Evolutionary conservation across 2,113 vertebrate species (phyloP).

Genomic region (Ochotona curzoniae): DNA sequence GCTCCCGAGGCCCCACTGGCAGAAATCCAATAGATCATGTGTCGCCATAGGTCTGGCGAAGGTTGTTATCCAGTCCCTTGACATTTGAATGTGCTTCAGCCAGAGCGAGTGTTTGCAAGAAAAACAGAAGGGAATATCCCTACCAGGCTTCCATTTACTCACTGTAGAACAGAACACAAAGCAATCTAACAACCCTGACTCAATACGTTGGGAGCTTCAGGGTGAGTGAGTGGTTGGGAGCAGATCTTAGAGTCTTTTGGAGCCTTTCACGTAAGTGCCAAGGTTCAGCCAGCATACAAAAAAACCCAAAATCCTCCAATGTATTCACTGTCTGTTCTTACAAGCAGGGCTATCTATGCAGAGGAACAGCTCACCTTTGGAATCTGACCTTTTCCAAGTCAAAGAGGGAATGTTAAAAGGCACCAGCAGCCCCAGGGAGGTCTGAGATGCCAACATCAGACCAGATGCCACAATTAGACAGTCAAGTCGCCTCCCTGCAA

Average conservation of each 20-base stretch:
- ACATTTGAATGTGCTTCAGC: background rate
- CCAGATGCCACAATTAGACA: background rate
- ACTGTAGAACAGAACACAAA: background rate
- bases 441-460: background rate
- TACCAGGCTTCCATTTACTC: background rate
- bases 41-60: background rate
- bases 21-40: background rate
- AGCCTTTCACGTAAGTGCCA: background rate
- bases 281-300: background rate
- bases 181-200: background rate
- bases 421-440: background rate
- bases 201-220: background rate
- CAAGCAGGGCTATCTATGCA: background rate
- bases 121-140: background rate
- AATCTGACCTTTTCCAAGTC: constrained; percentile 18
- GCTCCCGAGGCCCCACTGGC: background rate
- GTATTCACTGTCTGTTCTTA: background rate
- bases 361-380: background rate
- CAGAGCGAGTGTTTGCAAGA: background rate
- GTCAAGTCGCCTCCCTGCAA: background rate
- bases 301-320: background rate
- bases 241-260: background rate
- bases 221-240: no score
- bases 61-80: background rate
- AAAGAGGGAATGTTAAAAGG: background rate